Evolutionary conservation across 2,113 vertebrate species (phyloP).

Genomic region (Pachycephala philippinensis): DNA sequence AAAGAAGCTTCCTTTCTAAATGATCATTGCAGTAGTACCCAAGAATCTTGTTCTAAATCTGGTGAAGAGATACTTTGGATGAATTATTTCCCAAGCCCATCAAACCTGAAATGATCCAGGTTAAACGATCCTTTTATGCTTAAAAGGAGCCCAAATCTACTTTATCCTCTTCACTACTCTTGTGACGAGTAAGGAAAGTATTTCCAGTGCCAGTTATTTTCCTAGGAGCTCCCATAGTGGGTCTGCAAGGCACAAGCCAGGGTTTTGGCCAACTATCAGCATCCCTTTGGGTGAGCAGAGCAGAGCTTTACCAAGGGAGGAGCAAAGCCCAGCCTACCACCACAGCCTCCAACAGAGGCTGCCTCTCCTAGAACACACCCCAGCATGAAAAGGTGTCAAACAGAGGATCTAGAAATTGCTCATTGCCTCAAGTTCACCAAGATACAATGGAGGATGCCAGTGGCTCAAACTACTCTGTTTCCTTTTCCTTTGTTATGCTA

Average conservation of each 20-base stretch:
- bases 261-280: accelerated
- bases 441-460: background rate
- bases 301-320: background rate
- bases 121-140: too few relatives aligned
- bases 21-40: accelerated
- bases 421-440: background rate
- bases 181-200: background rate
- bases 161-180: background rate
- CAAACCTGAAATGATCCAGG: background rate
- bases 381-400: background rate
- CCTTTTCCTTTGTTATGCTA: background rate
- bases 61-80: background rate
- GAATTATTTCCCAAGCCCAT: background rate
- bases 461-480: background rate
- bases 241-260: background rate
- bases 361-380: background rate
- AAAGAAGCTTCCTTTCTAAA: background rate
- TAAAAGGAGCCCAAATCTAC: background rate
- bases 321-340: background rate
- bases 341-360: background rate
- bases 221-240: background rate
- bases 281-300: background rate
- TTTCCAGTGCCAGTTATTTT: background rate
- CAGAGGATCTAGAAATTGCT: background rate
- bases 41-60: background rate